Conservation (phyloP, 2,797 vertebrate genomes). For the Hemitrygon akajei region DNA sequence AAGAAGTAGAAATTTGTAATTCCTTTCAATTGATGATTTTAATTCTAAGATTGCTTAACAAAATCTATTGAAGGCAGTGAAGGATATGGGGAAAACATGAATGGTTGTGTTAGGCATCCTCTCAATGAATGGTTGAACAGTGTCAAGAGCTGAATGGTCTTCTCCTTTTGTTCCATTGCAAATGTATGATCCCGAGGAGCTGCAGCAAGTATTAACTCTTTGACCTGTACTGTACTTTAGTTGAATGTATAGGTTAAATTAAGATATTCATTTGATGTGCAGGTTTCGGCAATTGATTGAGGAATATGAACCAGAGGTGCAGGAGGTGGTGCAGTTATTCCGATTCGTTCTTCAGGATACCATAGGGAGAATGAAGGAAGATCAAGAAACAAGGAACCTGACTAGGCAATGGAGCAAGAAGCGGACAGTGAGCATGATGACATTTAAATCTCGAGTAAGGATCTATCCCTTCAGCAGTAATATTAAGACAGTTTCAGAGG, state of each 20-base stretch:
- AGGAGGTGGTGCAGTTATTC: slow-evolving; percentile 79
- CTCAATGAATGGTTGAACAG: too few relatives aligned
- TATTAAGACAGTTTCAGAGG: slow-evolving; percentile 75
- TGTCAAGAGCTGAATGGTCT: too few relatives aligned
- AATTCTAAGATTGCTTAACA: too few relatives aligned
- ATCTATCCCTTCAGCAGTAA: slow-evolving; percentile 85
- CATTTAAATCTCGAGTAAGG: slow-evolving; percentile 75
- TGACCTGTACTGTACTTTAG: background rate
- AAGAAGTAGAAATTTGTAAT: too few relatives aligned
- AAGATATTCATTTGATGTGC: slow-evolving; percentile 37
- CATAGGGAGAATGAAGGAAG: slow-evolving; percentile 73
- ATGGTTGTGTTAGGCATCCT: too few relatives aligned
- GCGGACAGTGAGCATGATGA: slow-evolving; percentile 67
- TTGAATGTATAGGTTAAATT: background rate
- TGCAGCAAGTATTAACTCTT: background rate
- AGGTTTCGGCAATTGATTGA: slow-evolving; percentile 81
- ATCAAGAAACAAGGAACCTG: slow-evolving; percentile 75
- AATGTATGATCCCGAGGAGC: background rate
- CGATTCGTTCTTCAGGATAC: slow-evolving; percentile 76
- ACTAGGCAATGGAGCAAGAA: slow-evolving; percentile 81
- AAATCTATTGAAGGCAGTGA: too few relatives aligned
- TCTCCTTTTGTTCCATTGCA: too few relatives aligned
- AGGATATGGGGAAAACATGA: too few relatives aligned
- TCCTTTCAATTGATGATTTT: too few relatives aligned
- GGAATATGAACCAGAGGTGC: slow-evolving; percentile 77